Evolutionary conservation across 1,140 invertebrate genomes (phyloP).

Genomic region (Atopsyche davidsoni): DNA sequence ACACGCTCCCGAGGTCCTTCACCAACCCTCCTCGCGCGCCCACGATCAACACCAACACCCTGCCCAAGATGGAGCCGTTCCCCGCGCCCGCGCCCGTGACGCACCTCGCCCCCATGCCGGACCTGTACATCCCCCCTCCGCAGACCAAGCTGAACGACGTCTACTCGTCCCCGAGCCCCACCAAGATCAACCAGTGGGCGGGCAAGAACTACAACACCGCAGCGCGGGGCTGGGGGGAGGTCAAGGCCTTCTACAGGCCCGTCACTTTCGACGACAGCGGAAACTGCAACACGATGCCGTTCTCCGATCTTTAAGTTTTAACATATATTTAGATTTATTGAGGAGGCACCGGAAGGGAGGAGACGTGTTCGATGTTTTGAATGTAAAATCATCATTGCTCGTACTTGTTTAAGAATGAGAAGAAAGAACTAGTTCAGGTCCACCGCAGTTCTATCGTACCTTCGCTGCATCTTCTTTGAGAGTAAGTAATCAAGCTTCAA

Average conservation of each 20-base stretch:
- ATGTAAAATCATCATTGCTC: no score
- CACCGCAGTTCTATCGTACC: no score
- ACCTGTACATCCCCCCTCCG: slow-evolving; percentile 40
- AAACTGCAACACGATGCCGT: slow-evolving; percentile 37
- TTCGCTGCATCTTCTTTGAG: no score
- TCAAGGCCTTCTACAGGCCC: slow-evolving; percentile 59
- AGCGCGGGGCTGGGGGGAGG: slow-evolving; percentile 70
- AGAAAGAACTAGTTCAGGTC: no score
- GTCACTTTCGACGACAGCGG: slow-evolving; percentile 56
- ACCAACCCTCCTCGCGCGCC: slow-evolving; percentile 33
- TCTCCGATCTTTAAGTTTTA: slow-evolving; percentile 64
- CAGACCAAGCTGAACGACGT: slow-evolving; percentile 42
- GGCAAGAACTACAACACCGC: slow-evolving; percentile 71
- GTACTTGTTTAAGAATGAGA: no score
- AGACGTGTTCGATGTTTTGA: no score
- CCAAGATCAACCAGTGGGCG: slow-evolving; percentile 36
- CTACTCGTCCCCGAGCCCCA: slow-evolving; percentile 41
- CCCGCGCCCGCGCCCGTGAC: slow-evolving; percentile 34
- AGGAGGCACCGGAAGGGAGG: no score
- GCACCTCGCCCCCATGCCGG: slow-evolving; percentile 36
- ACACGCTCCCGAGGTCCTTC: slow-evolving; percentile 41
- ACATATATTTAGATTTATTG: no score
- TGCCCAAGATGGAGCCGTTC: slow-evolving; percentile 47
- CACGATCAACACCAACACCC: slow-evolving; percentile 38
- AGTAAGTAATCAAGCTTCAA: no score